Evolutionary conservation across 2,888 invertebrate species (phyloP).

Genomic region (Lasioglossum marginatum): DNA sequence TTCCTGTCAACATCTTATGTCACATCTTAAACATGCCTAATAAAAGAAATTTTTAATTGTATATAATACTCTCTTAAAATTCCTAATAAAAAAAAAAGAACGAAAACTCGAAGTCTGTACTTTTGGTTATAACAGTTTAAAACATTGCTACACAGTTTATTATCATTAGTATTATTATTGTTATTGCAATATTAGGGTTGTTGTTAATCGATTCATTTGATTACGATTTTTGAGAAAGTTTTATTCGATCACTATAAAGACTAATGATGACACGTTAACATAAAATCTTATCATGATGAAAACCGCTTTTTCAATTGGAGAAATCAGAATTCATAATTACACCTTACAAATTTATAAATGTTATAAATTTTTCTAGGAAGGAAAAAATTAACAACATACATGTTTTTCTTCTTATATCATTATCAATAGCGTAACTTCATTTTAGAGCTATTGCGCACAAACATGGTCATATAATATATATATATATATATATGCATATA

Average conservation of each 20-base stretch:
- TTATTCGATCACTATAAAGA: slow-evolving; percentile 81
- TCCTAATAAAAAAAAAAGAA: slow-evolving; percentile 42
- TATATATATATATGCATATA: slow-evolving; percentile 1
- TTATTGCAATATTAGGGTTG: not conserved
- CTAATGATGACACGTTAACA: slow-evolving; percentile 82
- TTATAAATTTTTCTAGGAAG: slow-evolving; percentile 80
- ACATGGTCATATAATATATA: slow-evolving; percentile 54
- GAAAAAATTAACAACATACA: slow-evolving; percentile 81
- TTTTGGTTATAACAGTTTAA: not conserved
- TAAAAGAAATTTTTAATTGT: slow-evolving; percentile 81
- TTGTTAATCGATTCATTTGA: slow-evolving; percentile 21
- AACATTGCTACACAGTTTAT: not conserved
- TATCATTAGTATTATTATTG: not conserved
- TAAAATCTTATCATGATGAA: slow-evolving; percentile 79
- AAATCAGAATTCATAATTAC: slow-evolving; percentile 82
- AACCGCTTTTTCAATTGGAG: slow-evolving; percentile 71
- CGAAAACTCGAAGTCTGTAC: slow-evolving; percentile 1
- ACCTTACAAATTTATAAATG: slow-evolving; percentile 84
- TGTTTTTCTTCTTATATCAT: slow-evolving; percentile 70
- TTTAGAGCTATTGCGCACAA: slow-evolving; percentile 73
- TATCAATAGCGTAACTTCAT: slow-evolving; percentile 71
- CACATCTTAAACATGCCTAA: slow-evolving; percentile 82
- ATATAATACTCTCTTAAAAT: slow-evolving; percentile 68
- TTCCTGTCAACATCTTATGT: slow-evolving; percentile 81
- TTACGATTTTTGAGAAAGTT: slow-evolving; percentile 77